A percentile compares a stretch with the other conserved stretches of the same genome.
These are phyloP conservation scores for Apostichopus japonicus DNA, from an alignment of 35 echinoderm and acorn worm genomes.

Conservation along the genomic window DNA sequence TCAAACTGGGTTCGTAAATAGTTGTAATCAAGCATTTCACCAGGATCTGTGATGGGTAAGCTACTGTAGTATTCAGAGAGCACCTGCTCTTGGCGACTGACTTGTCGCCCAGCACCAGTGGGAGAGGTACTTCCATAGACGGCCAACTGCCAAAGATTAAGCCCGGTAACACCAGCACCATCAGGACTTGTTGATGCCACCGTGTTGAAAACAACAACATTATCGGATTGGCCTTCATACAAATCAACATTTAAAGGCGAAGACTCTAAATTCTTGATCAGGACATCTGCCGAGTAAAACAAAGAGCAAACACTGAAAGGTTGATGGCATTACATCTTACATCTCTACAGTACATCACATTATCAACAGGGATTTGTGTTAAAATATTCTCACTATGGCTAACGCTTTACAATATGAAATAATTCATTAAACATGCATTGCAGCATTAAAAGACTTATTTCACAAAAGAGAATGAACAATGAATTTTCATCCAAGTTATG, in stretches of 20 bases:
- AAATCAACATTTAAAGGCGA: constrained; percentile 55
- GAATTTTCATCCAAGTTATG: too few relatives aligned
- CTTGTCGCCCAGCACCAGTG: constrained; percentile 61
- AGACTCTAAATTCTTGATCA: constrained; percentile 56
- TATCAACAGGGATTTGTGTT: too few relatives aligned
- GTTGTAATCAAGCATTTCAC: constrained; percentile 60
- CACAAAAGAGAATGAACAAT: too few relatives aligned
- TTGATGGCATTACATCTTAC: too few relatives aligned
- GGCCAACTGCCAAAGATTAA: constrained; percentile 80
- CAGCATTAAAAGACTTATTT: too few relatives aligned
- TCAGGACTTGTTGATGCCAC: constrained; percentile 57
- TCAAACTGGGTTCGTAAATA: constrained; percentile 64
- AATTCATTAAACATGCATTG: too few relatives aligned
- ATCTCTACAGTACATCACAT: too few relatives aligned
- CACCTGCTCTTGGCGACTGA: constrained; percentile 62
- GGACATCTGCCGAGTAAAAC: constrained; percentile 62
- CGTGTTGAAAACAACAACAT: constrained; percentile 60
- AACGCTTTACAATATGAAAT: too few relatives aligned
- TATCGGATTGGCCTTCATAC: constrained; percentile 66
- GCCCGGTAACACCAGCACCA: constrained; percentile 65
- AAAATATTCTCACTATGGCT: too few relatives aligned
- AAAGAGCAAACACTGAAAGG: neutral
- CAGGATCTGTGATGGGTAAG: constrained; percentile 52
- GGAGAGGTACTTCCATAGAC: constrained; percentile 66
- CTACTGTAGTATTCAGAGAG: constrained; percentile 69